Evolutionary conservation across 2,888 invertebrate species (phyloP), one percentile per base, ranked within the genome.

Genomic region (Argyra leucocephala): DNA sequence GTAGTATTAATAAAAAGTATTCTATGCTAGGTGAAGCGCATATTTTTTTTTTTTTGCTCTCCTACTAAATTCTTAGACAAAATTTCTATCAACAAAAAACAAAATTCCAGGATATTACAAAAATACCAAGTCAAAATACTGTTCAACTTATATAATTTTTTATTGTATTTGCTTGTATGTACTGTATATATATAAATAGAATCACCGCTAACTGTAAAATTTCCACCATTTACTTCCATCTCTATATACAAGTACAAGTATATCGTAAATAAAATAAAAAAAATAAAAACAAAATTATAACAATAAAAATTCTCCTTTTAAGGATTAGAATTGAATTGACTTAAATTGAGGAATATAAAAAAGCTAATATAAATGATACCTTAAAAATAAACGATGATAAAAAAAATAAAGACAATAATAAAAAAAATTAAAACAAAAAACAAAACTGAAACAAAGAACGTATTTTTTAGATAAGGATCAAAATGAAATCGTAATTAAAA

Each of bases 361-460:
- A 48, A 48, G 48, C 48, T 48, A 48, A 48, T 48, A 48, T 48
- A 48, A 48, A 48, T 48, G 48, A 48, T 48, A 48, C 48, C 48
- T 48, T 48, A 48, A 48, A n/a, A n/a, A n/a, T n/a, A n/a, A n/a
- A n/a, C n/a, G n/a, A n/a, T n/a, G n/a, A n/a, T n/a, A n/a, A n/a
- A 48, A 48, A 48, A 48, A 9, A 48, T 48, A 48, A 48, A 48
- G n/a, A 48, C 18, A 48, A 48, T 5, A 48, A 48, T 18, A 48
- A 48, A n/a, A 48, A 37, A 12, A 3, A 15, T 15, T 18, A 48
- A 48, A 48, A 48, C 31, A 31, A 12, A 12, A 31, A 12, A 31
- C 12, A 31, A 31, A 31, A 31, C 31, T 31, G 31, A 48, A 48
- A 48, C 12, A 48, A 48, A 12, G 48, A 48, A 48, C 9, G 48